Percentiles rank a stretch among this genome's conserved stretches.
Conservation (phyloP, 2,797 vertebrate species). For the Lophius americanus region DNA sequence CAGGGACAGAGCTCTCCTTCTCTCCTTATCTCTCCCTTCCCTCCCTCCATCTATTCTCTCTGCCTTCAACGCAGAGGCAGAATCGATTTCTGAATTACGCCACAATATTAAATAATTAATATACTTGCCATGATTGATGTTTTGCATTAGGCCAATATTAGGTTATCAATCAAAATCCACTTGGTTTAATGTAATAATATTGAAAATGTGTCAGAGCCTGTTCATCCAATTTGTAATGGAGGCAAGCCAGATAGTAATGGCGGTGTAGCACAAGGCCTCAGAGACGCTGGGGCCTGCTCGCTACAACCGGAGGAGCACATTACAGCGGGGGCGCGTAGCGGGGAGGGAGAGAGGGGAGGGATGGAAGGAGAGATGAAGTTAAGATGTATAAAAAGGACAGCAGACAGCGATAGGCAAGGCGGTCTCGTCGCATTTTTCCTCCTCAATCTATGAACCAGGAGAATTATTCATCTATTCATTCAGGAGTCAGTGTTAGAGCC, state of each 20-base stretch:
- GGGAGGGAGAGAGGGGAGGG: constrained; percentile 15
- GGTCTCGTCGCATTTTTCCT: not conserved
- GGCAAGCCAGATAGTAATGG: constrained; percentile 90
- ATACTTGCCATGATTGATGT: constrained; percentile 99
- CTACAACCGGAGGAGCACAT: constrained; percentile 71
- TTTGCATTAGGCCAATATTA: constrained; percentile 99
- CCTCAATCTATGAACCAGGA: not conserved
- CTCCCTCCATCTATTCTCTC: constrained; percentile 46
- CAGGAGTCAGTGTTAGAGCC: no score
- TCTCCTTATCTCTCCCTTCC: constrained; percentile 61
- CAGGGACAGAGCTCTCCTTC: constrained; percentile 66
- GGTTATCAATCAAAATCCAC: constrained; percentile 99
- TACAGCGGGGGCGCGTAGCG: constrained; percentile 41
- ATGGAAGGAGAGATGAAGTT: constrained; percentile 30
- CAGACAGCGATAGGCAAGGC: not conserved
- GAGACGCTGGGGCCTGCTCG: constrained; percentile 78
- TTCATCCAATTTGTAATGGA: constrained; percentile 99
- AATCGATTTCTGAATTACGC: constrained; percentile 99
- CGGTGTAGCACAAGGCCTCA: constrained; percentile 87
- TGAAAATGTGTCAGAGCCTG: constrained; percentile 98
- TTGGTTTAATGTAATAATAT: constrained; percentile 99
- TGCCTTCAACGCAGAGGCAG: constrained; percentile 64
- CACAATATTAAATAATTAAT: constrained; percentile 99
- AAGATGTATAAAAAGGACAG: constrained; percentile 37
- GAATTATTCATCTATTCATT: no score